Conservation (phyloP, 1,140 invertebrate genomes). For the Drosophila pectinifera region DNA sequence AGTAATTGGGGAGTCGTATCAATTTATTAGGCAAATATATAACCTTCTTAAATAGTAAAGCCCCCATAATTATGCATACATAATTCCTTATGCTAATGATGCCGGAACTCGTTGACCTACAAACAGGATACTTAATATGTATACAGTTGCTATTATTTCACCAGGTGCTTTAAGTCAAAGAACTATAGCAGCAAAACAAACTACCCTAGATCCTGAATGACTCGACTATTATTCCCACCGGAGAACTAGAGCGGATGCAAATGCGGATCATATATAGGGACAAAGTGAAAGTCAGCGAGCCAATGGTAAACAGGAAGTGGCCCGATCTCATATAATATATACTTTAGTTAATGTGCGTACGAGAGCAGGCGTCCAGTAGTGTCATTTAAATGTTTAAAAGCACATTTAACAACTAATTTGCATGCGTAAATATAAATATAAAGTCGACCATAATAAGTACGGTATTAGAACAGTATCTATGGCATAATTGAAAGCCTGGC, state of each 20-base stretch:
- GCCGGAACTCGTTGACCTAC: too few relatives aligned
- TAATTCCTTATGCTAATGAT: too few relatives aligned
- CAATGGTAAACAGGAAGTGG: constrained; percentile 48
- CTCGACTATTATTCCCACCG: constrained; percentile 5
- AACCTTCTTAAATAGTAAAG: neutral
- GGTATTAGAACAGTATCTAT: constrained; percentile 19
- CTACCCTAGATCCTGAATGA: constrained; percentile 42
- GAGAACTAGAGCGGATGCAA: constrained; percentile 41
- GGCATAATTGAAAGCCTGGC: constrained; percentile 68
- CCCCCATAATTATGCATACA: neutral
- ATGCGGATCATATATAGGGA: constrained; percentile 41
- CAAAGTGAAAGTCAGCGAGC: constrained; percentile 53
- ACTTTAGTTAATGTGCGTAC: constrained; percentile 11
- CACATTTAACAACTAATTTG: constrained; percentile 67
- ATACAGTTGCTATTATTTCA: neutral
- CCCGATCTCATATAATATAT: constrained; percentile 8
- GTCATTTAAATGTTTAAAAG: constrained; percentile 59
- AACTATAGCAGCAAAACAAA: neutral
- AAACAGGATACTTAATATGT: neutral
- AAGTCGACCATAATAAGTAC: constrained; percentile 34
- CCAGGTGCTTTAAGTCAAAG: constrained; percentile 3
- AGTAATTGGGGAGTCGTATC: too few relatives aligned
- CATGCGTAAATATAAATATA: constrained; percentile 71
- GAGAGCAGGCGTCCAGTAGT: constrained; percentile 37
- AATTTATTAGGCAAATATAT: neutral